Evolutionary conservation across 2,888 invertebrate genomes (phyloP), one percentile per base, ranked within the genome.

Genomic region (Noctua fimbriata): DNA sequence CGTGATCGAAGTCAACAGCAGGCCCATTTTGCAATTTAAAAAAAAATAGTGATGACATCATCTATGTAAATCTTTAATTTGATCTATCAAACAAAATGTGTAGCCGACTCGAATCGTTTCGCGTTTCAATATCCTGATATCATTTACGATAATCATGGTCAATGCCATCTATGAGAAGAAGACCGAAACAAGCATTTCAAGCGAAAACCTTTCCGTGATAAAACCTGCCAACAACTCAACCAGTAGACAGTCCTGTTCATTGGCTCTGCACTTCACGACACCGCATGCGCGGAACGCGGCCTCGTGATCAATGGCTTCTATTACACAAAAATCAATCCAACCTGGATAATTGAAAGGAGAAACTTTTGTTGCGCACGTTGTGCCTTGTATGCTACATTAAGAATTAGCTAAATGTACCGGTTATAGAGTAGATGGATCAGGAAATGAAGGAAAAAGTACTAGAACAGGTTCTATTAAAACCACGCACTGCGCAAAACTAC

Each of bases 251-350:
- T 52, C 73, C 60, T 55, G 60, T 75, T 28, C 60, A 55, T 24
- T 69, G 52, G 47, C 12, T 73, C 72, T 77, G 63, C 44, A 69
- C 28, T 49, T 74, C 77, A 73, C 76, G 73, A 80, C 67, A 79
- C 67, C 84, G 84, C 84, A 84, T 84, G 84, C 84, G 87, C 84
- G 84, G 60, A 75, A 63, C 63, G 55, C 49, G 77, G 67, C 76
- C 63, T 28, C 24, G 70, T 80, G 81, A 84, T 86, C 87, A 87
- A 85, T 87, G 76, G 58, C 69, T 52, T 49, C 58, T 60, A 32
- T 14, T 73, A 69, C 63, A 83, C 70, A 77, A 74, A 86, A 82
- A 86, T 67, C 83, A 73, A 77, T 73, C 47, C 28, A 86, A 36
- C 44, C 70, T 36, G 69, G 58, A 83, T 47, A 52, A 65, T 73